Conservation (phyloP, 2,888 invertebrate genomes). For the Cenopis cana region DNA sequence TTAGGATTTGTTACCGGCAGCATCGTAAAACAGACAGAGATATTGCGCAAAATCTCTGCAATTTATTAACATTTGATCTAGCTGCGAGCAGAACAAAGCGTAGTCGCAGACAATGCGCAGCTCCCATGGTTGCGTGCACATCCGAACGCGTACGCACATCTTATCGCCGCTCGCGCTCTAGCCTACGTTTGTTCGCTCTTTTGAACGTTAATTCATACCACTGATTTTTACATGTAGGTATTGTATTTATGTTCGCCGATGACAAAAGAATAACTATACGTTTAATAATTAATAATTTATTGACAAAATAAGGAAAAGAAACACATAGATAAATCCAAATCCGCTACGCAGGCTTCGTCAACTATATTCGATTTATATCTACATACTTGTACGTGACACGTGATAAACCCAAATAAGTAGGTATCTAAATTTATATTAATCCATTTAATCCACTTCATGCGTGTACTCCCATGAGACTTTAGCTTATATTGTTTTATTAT, state of each 20-base stretch:
- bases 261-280: not conserved
- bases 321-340: too few relatives aligned
- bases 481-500: too few relatives aligned
- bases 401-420: too few relatives aligned
- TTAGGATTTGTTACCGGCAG: not conserved
- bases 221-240: constrained; percentile 2
- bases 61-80: constrained; percentile 55
- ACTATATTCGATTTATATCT: too few relatives aligned
- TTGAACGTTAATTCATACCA: not conserved
- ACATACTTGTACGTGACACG: too few relatives aligned
- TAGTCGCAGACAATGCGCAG: constrained; percentile 66
- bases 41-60: not conserved
- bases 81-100: constrained; percentile 61
- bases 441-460: too few relatives aligned
- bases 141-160: constrained; percentile 57
- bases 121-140: constrained; percentile 56
- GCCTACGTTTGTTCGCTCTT: not conserved
- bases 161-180: constrained; percentile 3
- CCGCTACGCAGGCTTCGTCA: too few relatives aligned
- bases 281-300: too few relatives aligned
- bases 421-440: too few relatives aligned
- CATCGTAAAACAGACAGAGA: not conserved
- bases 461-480: too few relatives aligned
- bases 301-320: too few relatives aligned
- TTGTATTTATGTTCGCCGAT: not conserved